phyloP scores from a whole-genome alignment of 2,888 invertebrate genomes.

The Orthosia incerta region DNA sequence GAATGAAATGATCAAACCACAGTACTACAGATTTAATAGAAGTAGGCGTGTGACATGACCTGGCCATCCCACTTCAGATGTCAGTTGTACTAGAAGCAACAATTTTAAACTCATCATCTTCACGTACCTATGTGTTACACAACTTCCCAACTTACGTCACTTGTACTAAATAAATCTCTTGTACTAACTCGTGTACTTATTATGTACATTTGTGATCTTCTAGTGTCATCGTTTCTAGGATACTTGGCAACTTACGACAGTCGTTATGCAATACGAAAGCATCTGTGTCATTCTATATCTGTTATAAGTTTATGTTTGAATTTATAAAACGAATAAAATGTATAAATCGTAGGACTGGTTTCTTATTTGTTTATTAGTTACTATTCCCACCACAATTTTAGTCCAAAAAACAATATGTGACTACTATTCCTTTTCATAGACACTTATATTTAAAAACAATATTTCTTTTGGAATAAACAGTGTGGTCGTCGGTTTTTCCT shows the following conservation, averaged over 20 bases:
- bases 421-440: no score
- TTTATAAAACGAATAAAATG: neutral
- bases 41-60: conserved; percentile 21
- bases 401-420: neutral
- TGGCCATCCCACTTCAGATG: neutral
- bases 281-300: conserved; percentile 24
- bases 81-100: neutral
- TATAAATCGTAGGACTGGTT: neutral
- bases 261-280: conserved; percentile 40
- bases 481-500: neutral
- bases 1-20: conserved; percentile 28
- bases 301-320: conserved; percentile 8
- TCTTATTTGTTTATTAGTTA: conserved; percentile 1
- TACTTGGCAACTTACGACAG: conserved; percentile 36
- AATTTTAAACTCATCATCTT: conserved; percentile 18
- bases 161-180: conserved; percentile 39
- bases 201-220: conserved; percentile 46
- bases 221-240: conserved; percentile 50
- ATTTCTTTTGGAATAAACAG: neutral
- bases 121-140: conserved; percentile 9
- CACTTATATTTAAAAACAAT: neutral
- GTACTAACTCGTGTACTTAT: conserved; percentile 34
- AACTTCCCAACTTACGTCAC: conserved; percentile 45
- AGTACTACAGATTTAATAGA: conserved; percentile 1
- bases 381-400: neutral